These are phyloP conservation scores for Gymnocephalus cernua DNA, from an alignment of 2,113 vertebrate species.

Conservation along the genomic window DNA sequence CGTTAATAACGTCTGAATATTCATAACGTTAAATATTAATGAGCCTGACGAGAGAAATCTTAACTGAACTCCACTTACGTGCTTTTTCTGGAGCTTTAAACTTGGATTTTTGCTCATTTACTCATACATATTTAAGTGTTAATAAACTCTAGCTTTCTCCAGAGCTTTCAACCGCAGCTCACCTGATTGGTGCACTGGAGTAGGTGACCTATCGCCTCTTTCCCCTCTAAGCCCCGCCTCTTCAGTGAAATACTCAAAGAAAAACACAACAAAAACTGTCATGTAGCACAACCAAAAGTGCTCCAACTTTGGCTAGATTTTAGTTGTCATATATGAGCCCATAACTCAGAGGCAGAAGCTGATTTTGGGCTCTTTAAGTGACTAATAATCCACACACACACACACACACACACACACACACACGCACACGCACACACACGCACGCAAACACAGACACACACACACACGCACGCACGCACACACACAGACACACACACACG, in stretches of 20 bases:
- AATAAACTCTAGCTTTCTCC: too few species aligned
- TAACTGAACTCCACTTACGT: not conserved
- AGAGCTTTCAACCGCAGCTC: not conserved
- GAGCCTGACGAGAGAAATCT: not conserved
- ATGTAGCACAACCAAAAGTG: not conserved
- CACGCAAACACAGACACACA: too few species aligned
- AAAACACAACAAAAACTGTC: not conserved
- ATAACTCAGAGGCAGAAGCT: not conserved
- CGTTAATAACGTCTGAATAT: not conserved
- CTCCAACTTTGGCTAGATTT: not conserved
- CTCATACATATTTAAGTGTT: not conserved
- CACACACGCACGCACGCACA: not conserved
- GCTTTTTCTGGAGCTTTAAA: not conserved
- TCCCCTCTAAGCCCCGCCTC: not conserved
- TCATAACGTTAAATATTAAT: not conserved
- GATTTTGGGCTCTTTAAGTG: not conserved
- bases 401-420: too few species aligned
- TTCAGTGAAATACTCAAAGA: not conserved
- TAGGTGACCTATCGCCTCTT: not conserved
- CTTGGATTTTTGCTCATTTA: not conserved
- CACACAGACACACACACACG: not conserved
- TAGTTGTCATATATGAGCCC: not conserved
- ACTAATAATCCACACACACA: not conserved
- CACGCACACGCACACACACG: not conserved
- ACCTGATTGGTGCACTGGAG: constrained; percentile 14